Conservation (phyloP, 2,888 invertebrate species). For the Acronicta aceris region DNA sequence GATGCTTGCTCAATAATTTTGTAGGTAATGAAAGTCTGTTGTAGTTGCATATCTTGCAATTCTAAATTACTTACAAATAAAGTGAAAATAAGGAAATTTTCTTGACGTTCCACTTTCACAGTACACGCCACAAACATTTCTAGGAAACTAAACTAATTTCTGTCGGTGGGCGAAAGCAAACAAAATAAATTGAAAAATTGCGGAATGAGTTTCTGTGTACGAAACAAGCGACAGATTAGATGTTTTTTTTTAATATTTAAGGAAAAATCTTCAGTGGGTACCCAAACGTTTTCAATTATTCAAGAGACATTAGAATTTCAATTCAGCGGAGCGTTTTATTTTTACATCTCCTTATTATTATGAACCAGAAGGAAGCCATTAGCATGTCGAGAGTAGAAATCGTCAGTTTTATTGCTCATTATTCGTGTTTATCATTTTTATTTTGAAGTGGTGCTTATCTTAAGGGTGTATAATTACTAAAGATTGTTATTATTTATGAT, state of each 20-base stretch:
- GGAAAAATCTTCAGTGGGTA: constrained; percentile 63
- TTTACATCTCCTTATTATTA: constrained; percentile 52
- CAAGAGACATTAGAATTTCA: constrained; percentile 71
- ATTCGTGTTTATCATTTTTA: constrained; percentile 56
- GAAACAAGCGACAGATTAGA: constrained; percentile 59
- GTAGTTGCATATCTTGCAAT: background rate
- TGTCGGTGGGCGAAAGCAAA: constrained; percentile 31
- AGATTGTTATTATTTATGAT: constrained; percentile 23
- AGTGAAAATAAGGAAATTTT: constrained; percentile 32
- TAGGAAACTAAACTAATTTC: constrained; percentile 39
- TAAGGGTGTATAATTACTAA: constrained; percentile 22
- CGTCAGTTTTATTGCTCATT: constrained; percentile 62
- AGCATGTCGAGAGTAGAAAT: constrained; percentile 58
- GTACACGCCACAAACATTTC: constrained; percentile 25
- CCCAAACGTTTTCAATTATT: constrained; percentile 68
- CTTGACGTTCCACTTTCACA: constrained; percentile 20
- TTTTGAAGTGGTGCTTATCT: constrained; percentile 40
- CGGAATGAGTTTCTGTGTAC: constrained; percentile 58
- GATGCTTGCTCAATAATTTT: background rate
- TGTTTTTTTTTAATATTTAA: constrained; percentile 56
- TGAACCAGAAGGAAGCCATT: constrained; percentile 60
- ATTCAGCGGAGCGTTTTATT: constrained; percentile 63
- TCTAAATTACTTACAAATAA: constrained; percentile 35
- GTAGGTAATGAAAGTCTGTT: no score
- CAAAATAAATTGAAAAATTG: constrained; percentile 44